phyloP scores from a whole-genome alignment of 2,113 vertebrate species.

The Lanius collurio region DNA sequence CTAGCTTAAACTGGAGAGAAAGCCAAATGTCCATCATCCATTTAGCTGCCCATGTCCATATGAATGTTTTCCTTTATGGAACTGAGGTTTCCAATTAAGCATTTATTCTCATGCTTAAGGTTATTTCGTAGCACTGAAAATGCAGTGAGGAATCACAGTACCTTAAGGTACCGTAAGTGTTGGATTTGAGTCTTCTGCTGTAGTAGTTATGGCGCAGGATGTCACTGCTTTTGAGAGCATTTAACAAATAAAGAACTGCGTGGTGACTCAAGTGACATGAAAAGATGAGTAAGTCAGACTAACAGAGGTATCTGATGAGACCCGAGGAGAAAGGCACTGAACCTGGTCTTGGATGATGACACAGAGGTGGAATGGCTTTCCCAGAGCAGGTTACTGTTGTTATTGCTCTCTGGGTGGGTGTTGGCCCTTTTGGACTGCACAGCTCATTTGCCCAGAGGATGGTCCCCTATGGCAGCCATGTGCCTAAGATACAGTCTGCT shows the following conservation, averaged over 20 bases:
- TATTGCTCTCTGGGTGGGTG: accelerated
- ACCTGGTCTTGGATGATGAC: not conserved
- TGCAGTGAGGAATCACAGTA: not conserved
- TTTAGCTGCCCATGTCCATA: accelerated
- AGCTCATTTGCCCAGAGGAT: not conserved
- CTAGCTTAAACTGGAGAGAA: not conserved
- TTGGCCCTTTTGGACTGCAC: not conserved
- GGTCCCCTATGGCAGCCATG: accelerated
- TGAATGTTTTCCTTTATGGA: not conserved
- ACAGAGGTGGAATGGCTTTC: not conserved
- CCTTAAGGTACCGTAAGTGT: not conserved
- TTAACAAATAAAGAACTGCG: not conserved
- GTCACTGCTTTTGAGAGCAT: not conserved
- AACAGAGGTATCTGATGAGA: not conserved
- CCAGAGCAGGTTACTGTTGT: not conserved
- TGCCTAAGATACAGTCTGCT: not conserved
- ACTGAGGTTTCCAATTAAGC: not conserved
- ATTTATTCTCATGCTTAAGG: accelerated
- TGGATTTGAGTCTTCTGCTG: not conserved
- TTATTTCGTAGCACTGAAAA: not conserved
- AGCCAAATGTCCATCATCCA: not conserved
- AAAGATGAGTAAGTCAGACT: not conserved
- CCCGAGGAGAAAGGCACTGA: not conserved
- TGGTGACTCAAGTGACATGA: not conserved
- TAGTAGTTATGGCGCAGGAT: not conserved